A percentile compares a stretch with the other conserved stretches of the same genome.
These are phyloP conservation scores for Isurus oxyrinchus DNA, from an alignment of 2,113 vertebrate genomes.

Conservation along the genomic window DNA sequence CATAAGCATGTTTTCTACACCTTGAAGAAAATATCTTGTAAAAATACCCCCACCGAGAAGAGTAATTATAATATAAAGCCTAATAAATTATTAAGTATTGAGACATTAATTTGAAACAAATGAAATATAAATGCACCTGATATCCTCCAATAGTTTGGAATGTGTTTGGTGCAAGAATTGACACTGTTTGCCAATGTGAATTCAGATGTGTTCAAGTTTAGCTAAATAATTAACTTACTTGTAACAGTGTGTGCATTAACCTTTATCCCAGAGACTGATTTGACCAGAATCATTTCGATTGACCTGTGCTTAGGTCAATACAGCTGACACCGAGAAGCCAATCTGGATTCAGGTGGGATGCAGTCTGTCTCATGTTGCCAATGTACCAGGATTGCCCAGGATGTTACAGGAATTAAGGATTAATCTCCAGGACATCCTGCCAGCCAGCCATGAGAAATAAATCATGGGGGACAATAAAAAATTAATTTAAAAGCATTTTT, in stretches of 20 bases:
- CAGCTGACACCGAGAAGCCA: not conserved
- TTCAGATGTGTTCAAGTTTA: not conserved
- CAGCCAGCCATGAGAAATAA: not conserved
- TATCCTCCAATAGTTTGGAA: not conserved
- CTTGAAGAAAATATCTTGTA: not conserved
- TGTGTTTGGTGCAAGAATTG: not conserved
- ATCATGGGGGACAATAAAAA: not conserved
- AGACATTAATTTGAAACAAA: not conserved
- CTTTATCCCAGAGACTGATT: not conserved
- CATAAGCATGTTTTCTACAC: not conserved
- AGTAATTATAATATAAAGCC: not conserved
- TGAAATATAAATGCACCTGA: not conserved
- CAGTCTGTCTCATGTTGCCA: not conserved
- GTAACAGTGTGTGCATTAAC: not conserved
- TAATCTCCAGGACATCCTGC: not conserved
- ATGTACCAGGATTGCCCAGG: not conserved
- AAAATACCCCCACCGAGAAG: not conserved
- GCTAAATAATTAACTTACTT: slow-evolving; percentile 16
- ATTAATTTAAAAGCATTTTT: not conserved
- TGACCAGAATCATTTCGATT: not conserved
- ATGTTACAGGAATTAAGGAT: not conserved
- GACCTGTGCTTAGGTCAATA: no score
- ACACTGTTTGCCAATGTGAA: not conserved
- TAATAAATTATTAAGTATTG: not conserved
- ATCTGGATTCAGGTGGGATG: not conserved